phyloP scores from a whole-genome alignment of 1,140 invertebrate genomes.

The Eupeodes corollae region DNA sequence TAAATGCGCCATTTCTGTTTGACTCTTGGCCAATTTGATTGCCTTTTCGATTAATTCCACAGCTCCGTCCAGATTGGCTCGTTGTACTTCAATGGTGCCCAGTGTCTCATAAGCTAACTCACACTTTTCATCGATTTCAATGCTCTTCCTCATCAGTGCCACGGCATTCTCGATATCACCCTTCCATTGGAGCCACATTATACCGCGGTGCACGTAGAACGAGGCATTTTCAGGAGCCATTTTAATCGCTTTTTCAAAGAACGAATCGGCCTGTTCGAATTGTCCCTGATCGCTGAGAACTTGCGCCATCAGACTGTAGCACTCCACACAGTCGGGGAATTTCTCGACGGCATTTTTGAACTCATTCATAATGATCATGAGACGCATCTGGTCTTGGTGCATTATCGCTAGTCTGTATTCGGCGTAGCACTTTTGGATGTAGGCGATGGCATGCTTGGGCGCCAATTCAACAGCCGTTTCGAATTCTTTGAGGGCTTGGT shows the following conservation, averaged over 20 bases:
- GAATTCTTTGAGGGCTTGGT: slow-evolving; percentile 71
- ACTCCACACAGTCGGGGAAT: slow-evolving; percentile 75
- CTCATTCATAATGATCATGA: slow-evolving; percentile 49
- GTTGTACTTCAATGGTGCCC: slow-evolving; percentile 86
- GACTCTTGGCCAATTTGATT: slow-evolving; percentile 70
- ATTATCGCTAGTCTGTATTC: slow-evolving; percentile 59
- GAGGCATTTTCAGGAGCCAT: slow-evolving; percentile 78
- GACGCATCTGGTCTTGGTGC: slow-evolving; percentile 42
- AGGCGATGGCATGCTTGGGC: slow-evolving; percentile 69
- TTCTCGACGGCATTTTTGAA: slow-evolving; percentile 66
- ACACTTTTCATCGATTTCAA: slow-evolving; percentile 81
- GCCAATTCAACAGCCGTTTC: slow-evolving; percentile 69
- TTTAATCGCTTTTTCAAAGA: slow-evolving; percentile 69
- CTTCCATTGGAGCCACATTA: slow-evolving; percentile 72
- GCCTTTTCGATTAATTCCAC: slow-evolving; percentile 82
- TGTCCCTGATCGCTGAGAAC: slow-evolving; percentile 72
- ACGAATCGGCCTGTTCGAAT: slow-evolving; percentile 67
- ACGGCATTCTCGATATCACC: slow-evolving; percentile 69
- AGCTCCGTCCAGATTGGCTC: slow-evolving; percentile 59
- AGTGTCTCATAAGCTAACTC: slow-evolving; percentile 91
- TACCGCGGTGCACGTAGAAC: slow-evolving; percentile 74
- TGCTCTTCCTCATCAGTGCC: slow-evolving; percentile 66
- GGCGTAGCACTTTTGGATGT: slow-evolving; percentile 78
- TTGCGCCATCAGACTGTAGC: slow-evolving; percentile 71
- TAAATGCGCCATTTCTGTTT: slow-evolving; percentile 77